Evolutionary conservation across 2,888 invertebrate species (phyloP), one percentile per base, ranked within the genome.

Genomic region (Ypsolopha sequella): DNA sequence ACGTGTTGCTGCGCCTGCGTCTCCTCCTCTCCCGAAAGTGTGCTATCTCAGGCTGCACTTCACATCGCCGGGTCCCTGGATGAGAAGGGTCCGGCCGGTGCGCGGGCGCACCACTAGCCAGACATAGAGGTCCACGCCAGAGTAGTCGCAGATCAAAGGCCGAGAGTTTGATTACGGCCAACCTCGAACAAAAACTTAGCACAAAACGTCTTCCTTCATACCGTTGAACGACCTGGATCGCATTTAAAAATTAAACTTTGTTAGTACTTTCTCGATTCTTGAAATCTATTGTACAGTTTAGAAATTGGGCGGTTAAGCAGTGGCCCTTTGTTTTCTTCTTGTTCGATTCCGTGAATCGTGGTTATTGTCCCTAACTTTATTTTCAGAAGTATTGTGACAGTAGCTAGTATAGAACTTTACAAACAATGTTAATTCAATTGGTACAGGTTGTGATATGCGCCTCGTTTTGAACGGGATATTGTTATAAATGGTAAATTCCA

Each of bases 401-500:
- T 86, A 86, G 85, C 73, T 86, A 86, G 86, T 76, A 80, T 85
- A 86, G 80, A 78, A 80, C 80, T 86, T 85, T 85, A 86, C 85
- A 85, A 85, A 85, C 84, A 80, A 85, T 82, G 84, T 84, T 85
- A 79, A 81, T 85, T 85, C 85, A 86, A 86, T 85, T 86, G 80
- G 81, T 82, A 84, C 85, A 81, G 86, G 86, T 86, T 86, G 86
- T 86, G 86, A 86, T 82, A 84, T 72, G 79, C 24, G 24, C 81
- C 85, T 81, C 84, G 86, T 86, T 86, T 79, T 78, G 76, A 86
- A 85, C 86, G 86, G 76, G 81, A 84, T 84, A 82, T 85, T 85
- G 86, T 86, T 86, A 82, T 85, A 80, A 81, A 82, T 82, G 80
- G 77, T 82, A 75, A 82, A 80, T 80, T 76, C 85, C 84, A 80